A percentile compares a stretch with the other conserved stretches of the same genome.
These are phyloP conservation scores for Smutsia gigantea DNA, from an alignment of 2,797 vertebrate genomes.

Conservation along the genomic window DNA sequence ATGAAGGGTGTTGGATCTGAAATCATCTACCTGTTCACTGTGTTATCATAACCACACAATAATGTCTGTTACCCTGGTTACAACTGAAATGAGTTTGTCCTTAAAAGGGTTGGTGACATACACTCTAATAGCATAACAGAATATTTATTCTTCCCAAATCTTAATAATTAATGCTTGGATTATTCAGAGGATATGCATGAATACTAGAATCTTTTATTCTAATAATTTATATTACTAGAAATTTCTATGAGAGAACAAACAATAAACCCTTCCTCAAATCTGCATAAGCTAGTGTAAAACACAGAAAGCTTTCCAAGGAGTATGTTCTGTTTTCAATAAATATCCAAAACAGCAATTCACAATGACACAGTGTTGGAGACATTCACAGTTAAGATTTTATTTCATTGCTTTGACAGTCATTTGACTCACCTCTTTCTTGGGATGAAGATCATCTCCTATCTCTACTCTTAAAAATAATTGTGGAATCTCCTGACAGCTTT, in stretches of 20 bases:
- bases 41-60: background rate
- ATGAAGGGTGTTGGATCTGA: background rate
- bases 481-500: conserved; percentile 76
- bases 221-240: background rate
- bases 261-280: background rate
- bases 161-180: background rate
- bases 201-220: background rate
- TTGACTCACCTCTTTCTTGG: conserved; percentile 71
- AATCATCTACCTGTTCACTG: background rate
- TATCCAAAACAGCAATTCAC: conserved; percentile 41
- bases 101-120: background rate
- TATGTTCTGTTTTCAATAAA: conserved; percentile 49
- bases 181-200: background rate
- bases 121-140: background rate
- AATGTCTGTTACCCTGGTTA: background rate
- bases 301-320: background rate
- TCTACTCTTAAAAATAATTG: conserved; percentile 71
- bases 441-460: conserved; percentile 58
- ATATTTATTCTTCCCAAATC: background rate
- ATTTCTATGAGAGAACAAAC: background rate
- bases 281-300: background rate
- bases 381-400: conserved; percentile 57
- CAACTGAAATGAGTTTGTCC: background rate
- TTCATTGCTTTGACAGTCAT: conserved; percentile 59
- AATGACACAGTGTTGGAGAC: background rate